Evolutionary conservation across 1,140 invertebrate genomes (phyloP), one percentile per base, ranked within the genome.

Genomic region (Cotesia typhae): DNA sequence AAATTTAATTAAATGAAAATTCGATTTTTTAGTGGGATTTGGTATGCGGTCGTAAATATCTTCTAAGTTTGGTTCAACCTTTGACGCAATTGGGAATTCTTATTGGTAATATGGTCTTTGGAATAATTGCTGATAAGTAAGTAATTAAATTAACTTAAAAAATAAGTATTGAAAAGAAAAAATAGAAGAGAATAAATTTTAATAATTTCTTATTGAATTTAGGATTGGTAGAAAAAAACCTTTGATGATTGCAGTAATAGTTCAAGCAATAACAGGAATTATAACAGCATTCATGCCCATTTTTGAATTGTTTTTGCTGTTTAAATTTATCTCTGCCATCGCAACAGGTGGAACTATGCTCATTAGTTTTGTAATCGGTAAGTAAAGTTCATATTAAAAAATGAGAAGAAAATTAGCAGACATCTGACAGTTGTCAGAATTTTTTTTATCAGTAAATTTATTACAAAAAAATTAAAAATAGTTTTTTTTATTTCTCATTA

Each of bases 81-180:
- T 88, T 91, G 20, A 93, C 93, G 60, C 94, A 94, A 93, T 82
- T 92, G 4, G 94, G 93, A 3, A 90, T 94, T 59, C 88, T 94
- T 36, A 83, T 92, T 36, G 91, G 91, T 38, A 93, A 92, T 77
- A 90, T 94, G 85, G 67, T 91, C 4, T 94, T 94, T 78, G 92
- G 94, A 61, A 88, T 90, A 72, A 85, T 92, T 55, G 90, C 93
- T 6, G 94, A 95, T 86, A 92, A 90, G 93, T 94, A 86, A 75
- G 17, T 55, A 37, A 0, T 7, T 9, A 53, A n/a, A 35, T 17
- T 7, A 17, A 3, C 2, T 5, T 37, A 1, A 59, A 68, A 12
- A 57, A 41, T n/a, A n/a, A n/a, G n/a, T n/a, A n/a, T n/a, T n/a
- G n/a, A n/a, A n/a, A n/a, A n/a, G n/a, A 47, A 41, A 47, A 47